Conservation (phyloP, 2,888 invertebrate species). For the Pammene aurita region DNA sequence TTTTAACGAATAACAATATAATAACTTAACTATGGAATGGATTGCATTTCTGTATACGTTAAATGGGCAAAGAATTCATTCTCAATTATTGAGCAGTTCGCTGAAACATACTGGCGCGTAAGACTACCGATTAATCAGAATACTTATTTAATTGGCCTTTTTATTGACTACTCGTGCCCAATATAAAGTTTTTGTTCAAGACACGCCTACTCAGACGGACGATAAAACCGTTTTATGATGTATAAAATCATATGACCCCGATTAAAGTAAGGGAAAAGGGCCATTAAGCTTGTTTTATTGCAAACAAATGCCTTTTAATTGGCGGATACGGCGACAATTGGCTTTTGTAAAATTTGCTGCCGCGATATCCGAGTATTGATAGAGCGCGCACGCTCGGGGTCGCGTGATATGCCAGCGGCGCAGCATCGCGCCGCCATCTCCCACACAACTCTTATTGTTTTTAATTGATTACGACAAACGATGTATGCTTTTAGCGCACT, state of each 20-base stretch:
- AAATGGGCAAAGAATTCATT: slow-evolving; percentile 66
- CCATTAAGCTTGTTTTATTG: slow-evolving; percentile 30
- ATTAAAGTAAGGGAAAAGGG: slow-evolving; percentile 11
- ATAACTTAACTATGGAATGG: slow-evolving; percentile 74
- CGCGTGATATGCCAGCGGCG: slow-evolving; percentile 70
- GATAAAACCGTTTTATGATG: slow-evolving; percentile 42
- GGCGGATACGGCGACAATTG: slow-evolving; percentile 44
- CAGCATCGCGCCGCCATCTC: slow-evolving; percentile 58
- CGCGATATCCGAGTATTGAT: slow-evolving; percentile 53
- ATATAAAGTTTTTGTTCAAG: slow-evolving; percentile 37
- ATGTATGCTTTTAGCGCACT: slow-evolving; percentile 25
- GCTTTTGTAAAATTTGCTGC: slow-evolving; percentile 43
- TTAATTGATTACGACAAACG: slow-evolving; percentile 54
- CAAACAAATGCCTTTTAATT: slow-evolving; percentile 45
- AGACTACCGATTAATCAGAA: slow-evolving; percentile 42
- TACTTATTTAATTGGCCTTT: slow-evolving; percentile 35
- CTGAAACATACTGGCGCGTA: slow-evolving; percentile 45
- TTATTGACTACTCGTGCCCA: slow-evolving; percentile 35
- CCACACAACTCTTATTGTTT: slow-evolving; percentile 59
- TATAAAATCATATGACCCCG: slow-evolving; percentile 32
- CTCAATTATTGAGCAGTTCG: slow-evolving; percentile 59
- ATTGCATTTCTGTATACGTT: slow-evolving; percentile 54
- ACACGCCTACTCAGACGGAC: slow-evolving; percentile 14
- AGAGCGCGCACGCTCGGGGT: slow-evolving; percentile 56
- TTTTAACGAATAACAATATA: slow-evolving; percentile 66